A percentile compares a stretch with the other conserved stretches of the same genome.
These are phyloP conservation scores for Ennomos erosarius DNA, from an alignment of 2,888 invertebrate species.

Conservation along the genomic window DNA sequence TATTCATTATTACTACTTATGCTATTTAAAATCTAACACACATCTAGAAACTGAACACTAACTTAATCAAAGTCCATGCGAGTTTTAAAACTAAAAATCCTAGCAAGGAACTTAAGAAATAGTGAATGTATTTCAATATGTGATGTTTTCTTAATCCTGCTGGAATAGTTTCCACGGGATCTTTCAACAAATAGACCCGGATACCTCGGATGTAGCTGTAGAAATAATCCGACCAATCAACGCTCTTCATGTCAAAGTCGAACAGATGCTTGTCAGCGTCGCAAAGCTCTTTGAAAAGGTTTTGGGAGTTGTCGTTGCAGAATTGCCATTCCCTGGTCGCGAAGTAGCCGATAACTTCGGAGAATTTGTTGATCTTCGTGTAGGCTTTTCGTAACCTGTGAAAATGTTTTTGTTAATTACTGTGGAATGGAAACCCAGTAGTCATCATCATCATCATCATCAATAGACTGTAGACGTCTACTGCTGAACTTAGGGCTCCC, in stretches of 20 bases:
- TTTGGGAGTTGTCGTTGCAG: slow-evolving; percentile 84
- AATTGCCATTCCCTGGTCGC: slow-evolving; percentile 90
- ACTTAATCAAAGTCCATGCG: slow-evolving; percentile 46
- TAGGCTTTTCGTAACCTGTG: slow-evolving; percentile 87
- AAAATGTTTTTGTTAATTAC: no score
- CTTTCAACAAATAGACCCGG: slow-evolving; percentile 90
- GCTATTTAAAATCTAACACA: slow-evolving; percentile 10
- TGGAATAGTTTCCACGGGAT: slow-evolving; percentile 88
- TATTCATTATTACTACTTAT: slow-evolving; percentile 5
- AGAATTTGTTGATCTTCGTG: slow-evolving; percentile 89
- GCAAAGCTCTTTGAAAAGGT: slow-evolving; percentile 81
- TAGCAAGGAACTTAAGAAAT: slow-evolving; percentile 47
- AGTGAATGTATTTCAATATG: slow-evolving; percentile 57
- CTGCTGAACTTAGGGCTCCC: no score
- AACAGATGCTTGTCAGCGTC: slow-evolving; percentile 86
- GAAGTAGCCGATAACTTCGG: slow-evolving; percentile 90
- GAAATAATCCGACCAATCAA: slow-evolving; percentile 90
- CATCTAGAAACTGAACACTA: slow-evolving; percentile 39
- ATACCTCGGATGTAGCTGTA: slow-evolving; percentile 88
- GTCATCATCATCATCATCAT: no score
- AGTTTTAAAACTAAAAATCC: slow-evolving; percentile 49
- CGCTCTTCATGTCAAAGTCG: slow-evolving; percentile 86
- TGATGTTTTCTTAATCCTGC: slow-evolving; percentile 79
- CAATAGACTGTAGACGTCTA: no score
- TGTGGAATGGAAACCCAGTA: no score